Evolutionary conservation across 2,113 vertebrate species (phyloP).

Genomic region (Caretta caretta): DNA sequence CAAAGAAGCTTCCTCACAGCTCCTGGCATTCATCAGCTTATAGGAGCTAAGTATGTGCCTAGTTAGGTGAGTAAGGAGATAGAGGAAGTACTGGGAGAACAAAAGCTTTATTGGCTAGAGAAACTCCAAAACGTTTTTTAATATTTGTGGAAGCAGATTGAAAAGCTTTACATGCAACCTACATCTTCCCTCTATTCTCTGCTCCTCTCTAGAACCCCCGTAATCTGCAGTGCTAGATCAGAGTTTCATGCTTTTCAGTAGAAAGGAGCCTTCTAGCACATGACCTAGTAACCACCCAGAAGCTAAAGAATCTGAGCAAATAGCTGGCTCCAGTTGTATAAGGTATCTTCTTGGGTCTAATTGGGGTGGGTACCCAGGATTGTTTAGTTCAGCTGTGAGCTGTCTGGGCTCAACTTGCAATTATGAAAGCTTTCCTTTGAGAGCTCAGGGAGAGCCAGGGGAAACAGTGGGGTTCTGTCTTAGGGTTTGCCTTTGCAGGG

Average conservation of each 20-base stretch:
- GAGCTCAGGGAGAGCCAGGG: background rate
- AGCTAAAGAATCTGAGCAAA: background rate
- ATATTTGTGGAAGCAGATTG: background rate
- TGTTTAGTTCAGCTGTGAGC: background rate
- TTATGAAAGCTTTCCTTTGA: background rate
- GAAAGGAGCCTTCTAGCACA: rapidly evolving
- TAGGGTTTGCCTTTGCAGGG: background rate
- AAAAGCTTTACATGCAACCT: background rate
- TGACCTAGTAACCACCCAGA: background rate
- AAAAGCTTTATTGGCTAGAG: background rate
- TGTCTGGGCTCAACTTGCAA: background rate
- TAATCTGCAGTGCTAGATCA: background rate
- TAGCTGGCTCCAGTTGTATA: background rate
- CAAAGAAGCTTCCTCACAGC: background rate
- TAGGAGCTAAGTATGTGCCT: background rate
- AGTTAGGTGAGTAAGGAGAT: conserved; percentile 2
- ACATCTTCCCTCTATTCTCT: background rate
- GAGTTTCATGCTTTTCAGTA: background rate
- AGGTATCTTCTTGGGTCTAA: background rate
- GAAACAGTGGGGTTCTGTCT: background rate
- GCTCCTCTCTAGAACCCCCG: background rate
- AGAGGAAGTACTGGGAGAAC: background rate
- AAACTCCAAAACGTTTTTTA: background rate
- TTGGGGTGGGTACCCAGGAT: background rate
- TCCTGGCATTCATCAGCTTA: background rate